phyloP scores from a whole-genome alignment of 1,140 invertebrate genomes.

The Trichoplusia ni region DNA sequence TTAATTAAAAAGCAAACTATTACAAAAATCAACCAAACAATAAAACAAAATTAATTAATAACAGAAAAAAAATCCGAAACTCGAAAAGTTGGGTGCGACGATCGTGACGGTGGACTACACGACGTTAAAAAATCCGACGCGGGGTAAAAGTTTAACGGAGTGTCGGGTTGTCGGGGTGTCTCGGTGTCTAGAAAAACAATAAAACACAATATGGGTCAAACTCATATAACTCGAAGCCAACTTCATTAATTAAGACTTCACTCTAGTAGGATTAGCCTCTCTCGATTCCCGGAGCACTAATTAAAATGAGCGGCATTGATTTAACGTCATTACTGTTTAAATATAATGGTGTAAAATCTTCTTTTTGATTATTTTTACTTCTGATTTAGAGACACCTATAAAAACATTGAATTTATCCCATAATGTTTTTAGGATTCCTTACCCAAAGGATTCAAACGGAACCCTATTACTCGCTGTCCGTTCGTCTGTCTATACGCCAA shows the following conservation, averaged over 20 bases:
- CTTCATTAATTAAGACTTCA: constrained; percentile 32
- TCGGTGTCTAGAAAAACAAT: constrained; percentile 24
- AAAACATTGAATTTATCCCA: too few species aligned
- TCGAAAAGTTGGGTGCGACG: constrained; percentile 3
- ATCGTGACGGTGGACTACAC: too few species aligned
- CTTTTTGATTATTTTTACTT: too few species aligned
- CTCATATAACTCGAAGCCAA: constrained; percentile 22
- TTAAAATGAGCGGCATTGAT: not conserved
- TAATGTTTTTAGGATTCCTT: too few species aligned
- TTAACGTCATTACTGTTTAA: not conserved
- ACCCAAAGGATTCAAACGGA: too few species aligned
- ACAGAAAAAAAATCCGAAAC: constrained; percentile 3
- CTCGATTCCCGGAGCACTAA: not conserved
- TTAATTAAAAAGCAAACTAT: too few species aligned
- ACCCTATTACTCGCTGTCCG: too few species aligned
- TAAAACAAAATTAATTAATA: constrained; percentile 21
- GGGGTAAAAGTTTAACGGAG: not conserved
- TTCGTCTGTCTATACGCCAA: too few species aligned
- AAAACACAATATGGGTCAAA: constrained; percentile 33
- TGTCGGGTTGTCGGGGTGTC: not conserved
- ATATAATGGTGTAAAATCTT: too few species aligned
- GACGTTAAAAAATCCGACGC: constrained; percentile 19
- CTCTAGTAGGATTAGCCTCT: too few species aligned
- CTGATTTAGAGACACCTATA: too few species aligned
- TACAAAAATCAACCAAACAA: not conserved